phyloP scores from a whole-genome alignment of 2,888 invertebrate species.

The Hemistola chrysoprasaria region DNA sequence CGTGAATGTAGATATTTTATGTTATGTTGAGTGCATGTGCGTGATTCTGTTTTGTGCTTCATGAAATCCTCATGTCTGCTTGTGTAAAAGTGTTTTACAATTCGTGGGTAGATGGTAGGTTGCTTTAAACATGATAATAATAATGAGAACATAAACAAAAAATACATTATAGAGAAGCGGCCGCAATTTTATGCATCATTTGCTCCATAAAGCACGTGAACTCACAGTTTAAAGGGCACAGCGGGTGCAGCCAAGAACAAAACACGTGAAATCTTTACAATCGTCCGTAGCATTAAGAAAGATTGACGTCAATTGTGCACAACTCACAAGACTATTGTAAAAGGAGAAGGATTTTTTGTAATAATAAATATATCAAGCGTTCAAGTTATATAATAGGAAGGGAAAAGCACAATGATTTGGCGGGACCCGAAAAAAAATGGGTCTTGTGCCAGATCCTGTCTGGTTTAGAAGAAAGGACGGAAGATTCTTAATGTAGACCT shows the following conservation, averaged over 20 bases:
- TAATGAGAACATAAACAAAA: conserved; percentile 24
- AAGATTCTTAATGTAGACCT: too few relatives aligned
- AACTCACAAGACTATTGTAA: conserved; percentile 22
- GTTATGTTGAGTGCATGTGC: too few relatives aligned
- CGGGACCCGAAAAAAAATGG: conserved; percentile 13
- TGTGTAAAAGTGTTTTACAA: too few relatives aligned
- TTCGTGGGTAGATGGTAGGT: too few relatives aligned
- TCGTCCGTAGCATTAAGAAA: conserved; percentile 42
- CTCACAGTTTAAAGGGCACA: conserved; percentile 43
- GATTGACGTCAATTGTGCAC: conserved; percentile 65
- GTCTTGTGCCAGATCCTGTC: neutral
- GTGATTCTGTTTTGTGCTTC: too few relatives aligned
- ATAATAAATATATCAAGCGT: conserved; percentile 49
- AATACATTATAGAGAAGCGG: conserved; percentile 44
- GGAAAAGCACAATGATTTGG: conserved; percentile 38
- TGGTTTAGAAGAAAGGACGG: too few relatives aligned
- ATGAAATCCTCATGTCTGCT: too few relatives aligned
- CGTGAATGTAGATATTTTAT: too few relatives aligned
- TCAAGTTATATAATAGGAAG: conserved; percentile 33
- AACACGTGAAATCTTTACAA: conserved; percentile 53
- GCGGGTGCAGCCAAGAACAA: conserved; percentile 36
- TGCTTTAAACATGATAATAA: too few relatives aligned
- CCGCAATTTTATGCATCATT: conserved; percentile 66
- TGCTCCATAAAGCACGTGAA: conserved; percentile 44
- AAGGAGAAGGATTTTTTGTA: conserved; percentile 44